Evolutionary conservation across 1,140 invertebrate genomes (phyloP), one percentile per base, ranked within the genome.

Genomic region (Calephelis virginiensis): DNA sequence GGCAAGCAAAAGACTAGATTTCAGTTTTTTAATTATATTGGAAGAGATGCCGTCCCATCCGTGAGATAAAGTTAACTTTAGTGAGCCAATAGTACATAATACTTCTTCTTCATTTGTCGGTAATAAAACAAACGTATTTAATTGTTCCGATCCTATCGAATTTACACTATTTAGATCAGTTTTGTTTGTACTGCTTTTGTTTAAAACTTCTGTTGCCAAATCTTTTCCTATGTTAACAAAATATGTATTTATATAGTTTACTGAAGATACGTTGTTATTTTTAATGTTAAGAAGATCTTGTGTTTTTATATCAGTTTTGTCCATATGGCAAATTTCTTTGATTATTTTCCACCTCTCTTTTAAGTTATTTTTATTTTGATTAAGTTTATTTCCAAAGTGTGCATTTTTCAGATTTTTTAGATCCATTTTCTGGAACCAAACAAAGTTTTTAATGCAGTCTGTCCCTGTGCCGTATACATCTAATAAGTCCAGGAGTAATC

Each of bases 291-390:
- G 17, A 17, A 17, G 17, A 17, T 17, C 17, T 17, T 17, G 17
- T 17, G 17, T n/a, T 17, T 17, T 17, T 17, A 17, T 17, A 17
- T 17, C 17, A 17, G 17, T 17, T 17, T 17, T 17, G 17, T 17
- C 17, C 17, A 17, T 17, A 17, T 17, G 17, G 17, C 17, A 17
- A 17, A 17, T 17, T 17, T 17, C 17, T 17, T 17, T 17, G 0
- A 50, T 50, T 5, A 50, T 50, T 50, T 50, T 50, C 49, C 49
- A 50, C 5, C 49, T 50, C 17, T 50, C 49, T 50, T 50, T 50
- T 50, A 13, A 50, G 13, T 50, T 50, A 14, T 50, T 50, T 14
- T 50, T 50, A 9, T 50, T 50, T 50, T 9, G 5, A 50, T 8
- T 3, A 4, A 50, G 8, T 50, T 50, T 50, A 14, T 50, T 50